Evolutionary conservation across 1,140 invertebrate species (phyloP).

Genomic region (Drosophila sp.): DNA sequence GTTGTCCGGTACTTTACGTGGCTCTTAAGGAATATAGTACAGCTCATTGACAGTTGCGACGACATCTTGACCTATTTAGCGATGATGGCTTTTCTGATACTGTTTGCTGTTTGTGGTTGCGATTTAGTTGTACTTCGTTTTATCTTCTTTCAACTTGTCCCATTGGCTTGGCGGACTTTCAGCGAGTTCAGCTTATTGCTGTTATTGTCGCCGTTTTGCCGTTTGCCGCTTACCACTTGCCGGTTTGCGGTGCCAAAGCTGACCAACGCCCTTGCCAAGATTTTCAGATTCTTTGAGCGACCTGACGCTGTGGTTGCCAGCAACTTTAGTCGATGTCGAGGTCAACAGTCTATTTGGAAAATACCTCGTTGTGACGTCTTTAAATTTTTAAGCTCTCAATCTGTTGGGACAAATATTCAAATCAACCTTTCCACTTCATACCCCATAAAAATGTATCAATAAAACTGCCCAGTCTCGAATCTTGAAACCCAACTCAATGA

Average conservation of each 20-base stretch:
- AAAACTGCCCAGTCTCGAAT: not conserved
- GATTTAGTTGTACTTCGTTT: constrained; percentile 1
- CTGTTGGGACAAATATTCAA: no score
- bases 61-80: constrained; percentile 21
- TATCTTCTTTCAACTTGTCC: not conserved
- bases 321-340: constrained; percentile 4
- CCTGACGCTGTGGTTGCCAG: constrained; percentile 35
- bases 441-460: not conserved
- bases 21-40: not conserved
- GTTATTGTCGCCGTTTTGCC: constrained; percentile 2
- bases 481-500: constrained; percentile 49
- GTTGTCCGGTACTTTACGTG: not conserved
- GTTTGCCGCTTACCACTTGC: constrained; percentile 12
- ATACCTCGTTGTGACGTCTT: not conserved
- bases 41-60: not conserved
- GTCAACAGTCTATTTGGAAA: not conserved
- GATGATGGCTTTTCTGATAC: not conserved
- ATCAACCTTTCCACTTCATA: not conserved
- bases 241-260: constrained; percentile 22
- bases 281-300: constrained; percentile 41
- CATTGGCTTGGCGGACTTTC: constrained; percentile 1
- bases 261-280: constrained; percentile 20
- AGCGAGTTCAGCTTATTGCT: constrained; percentile 5
- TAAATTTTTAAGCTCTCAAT: not conserved
- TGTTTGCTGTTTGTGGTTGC: constrained; percentile 11